Conservation (phyloP, 2,888 invertebrate species). For the Teinopalpus imperialis region DNA sequence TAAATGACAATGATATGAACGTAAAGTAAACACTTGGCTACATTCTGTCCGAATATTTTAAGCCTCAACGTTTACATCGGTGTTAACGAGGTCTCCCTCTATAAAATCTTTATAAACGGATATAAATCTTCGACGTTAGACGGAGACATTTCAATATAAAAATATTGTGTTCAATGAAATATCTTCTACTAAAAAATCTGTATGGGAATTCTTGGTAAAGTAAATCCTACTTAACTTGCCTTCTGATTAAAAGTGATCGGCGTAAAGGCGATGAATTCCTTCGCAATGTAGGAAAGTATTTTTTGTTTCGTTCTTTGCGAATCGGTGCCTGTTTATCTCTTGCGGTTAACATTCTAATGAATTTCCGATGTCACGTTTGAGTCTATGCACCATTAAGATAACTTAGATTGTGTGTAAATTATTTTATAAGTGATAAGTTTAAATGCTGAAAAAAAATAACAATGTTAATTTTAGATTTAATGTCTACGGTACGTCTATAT, state of each 20-base stretch:
- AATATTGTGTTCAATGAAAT: constrained; percentile 59
- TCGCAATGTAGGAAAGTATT: constrained; percentile 17
- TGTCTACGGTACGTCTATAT: no score
- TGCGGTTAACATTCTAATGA: constrained; percentile 57
- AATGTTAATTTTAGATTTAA: no score
- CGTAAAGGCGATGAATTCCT: constrained; percentile 16
- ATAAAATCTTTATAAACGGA: constrained; percentile 69
- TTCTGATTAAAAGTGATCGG: constrained; percentile 20
- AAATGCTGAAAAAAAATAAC: no score
- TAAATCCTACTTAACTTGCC: constrained; percentile 15
- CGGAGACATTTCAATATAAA: constrained; percentile 65
- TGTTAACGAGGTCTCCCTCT: constrained; percentile 73
- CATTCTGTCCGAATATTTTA: constrained; percentile 59
- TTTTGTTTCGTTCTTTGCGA: constrained; percentile 23
- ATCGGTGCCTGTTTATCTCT: constrained; percentile 39
- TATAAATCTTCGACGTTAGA: constrained; percentile 66
- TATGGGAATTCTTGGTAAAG: constrained; percentile 13
- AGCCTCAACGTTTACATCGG: constrained; percentile 66
- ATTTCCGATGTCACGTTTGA: constrained; percentile 46
- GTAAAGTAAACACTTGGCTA: constrained; percentile 56
- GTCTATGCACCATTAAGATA: constrained; percentile 27
- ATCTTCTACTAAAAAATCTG: constrained; percentile 48
- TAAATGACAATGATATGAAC: constrained; percentile 61
- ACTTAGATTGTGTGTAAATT: constrained; percentile 9
- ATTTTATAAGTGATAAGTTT: background rate